Base-by-base conservation (phyloP, 1,140 invertebrate genomes). In the Cryptotermes secundus region DNA sequence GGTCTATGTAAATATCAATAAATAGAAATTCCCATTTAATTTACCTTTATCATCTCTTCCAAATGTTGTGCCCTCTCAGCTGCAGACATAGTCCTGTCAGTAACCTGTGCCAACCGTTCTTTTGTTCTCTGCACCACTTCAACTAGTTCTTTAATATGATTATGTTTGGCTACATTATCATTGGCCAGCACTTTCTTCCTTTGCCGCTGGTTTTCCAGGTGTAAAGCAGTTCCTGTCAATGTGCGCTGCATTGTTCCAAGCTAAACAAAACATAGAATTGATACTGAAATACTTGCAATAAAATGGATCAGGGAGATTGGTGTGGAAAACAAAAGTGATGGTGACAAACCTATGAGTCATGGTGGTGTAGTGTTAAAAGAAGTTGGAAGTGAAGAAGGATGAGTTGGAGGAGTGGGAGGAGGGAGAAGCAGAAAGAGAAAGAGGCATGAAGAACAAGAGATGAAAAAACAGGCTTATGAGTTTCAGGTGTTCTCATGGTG, bases 11-110 rank as follows among this genome's bases (percentile, higher is more conserved):
- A 38, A 12, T 38, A 38, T 4, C 26, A 84, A 85, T 4, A 85
- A 3, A 45, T 80, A 84, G 26, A 34, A 81, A 19, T 36, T 38
- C 14, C 19, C 16, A 49, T 49, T 49, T 49, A 3, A 84, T 49
- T 85, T 87, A 90, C 90, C 87, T 90, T 86, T 34, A 90, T 87
- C 85, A 91, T 90, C 34, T 89, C 86, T 83, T 91, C 88, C 12
- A 91, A 85, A 82, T 90, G 88, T 45, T 87, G 88, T 9, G 86
- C 86, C 84, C 87, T 89, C 42, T 90, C 90, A 14, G 87, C 87
- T 10, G 89, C 86, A 72, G 88, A 89, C 35, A 88, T 86, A 80
- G 88, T 88, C 80, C 88, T 87, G 83, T 85, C 86, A 1, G 86
- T 86, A 83, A 90, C 87, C 1, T 88, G 86, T 35, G 86, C 49